Base-by-base conservation (phyloP, 2,888 invertebrate species). In the Cordilura impudica region DNA sequence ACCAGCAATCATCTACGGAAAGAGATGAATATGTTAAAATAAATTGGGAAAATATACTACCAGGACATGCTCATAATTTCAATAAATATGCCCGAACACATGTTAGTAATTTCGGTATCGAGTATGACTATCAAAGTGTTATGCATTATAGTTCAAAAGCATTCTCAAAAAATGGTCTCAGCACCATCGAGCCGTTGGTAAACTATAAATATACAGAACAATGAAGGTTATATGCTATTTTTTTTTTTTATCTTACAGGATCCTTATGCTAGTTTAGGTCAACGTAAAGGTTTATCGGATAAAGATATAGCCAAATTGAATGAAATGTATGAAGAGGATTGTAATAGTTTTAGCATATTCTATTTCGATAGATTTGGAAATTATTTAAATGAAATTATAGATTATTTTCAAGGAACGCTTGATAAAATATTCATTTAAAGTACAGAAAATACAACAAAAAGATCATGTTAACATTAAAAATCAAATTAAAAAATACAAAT, bases 1-100 rank as follows among this genome's bases (percentile, higher is more conserved):
- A 96, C 85, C 96, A 96, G 90, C 96, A 96, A 86, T 95, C 94
- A 85, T 92, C 95, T 19, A 92, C 93, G 14, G 93, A 96, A 88
- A 92, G 96, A 81, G 95, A 96, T 85, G 91, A 94, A 0, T 95
- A 91, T 86, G 94, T 96, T 1, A 91, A 91, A 81, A 94, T 96
- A 82, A 88, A 93, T 60, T 94, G 94, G 93, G 92, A 94, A 49
- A 95, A 96, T 85, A 94, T 90, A 53, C 77, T 85, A 4, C 82
- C 88, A 86, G 91, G 90, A 1, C 90, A 90, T 71, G 91, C 91
- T 73, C 90, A 91, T 80, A 93, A 93, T 83, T 93, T 94, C 84
- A 92, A 92, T 47, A 95, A 94, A 84, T 94, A 94, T 84, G 92
- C 91, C 5, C 91, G 91, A n/a, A 91, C 91, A 8, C 91, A 91